These are phyloP conservation scores for Berghia stephanieae DNA, from an alignment of 1,140 invertebrate genomes.

Conservation along the genomic window DNA sequence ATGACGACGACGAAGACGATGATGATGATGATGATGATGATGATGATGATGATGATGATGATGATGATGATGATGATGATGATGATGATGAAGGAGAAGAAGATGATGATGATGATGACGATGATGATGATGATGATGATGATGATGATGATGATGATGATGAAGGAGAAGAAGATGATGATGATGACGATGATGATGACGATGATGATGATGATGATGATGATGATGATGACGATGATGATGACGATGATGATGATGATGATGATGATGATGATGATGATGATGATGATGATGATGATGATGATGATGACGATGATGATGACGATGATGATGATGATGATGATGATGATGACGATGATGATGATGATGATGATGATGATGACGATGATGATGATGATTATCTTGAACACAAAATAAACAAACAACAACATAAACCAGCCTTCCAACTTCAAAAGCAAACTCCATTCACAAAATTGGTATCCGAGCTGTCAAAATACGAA, in stretches of 20 bases:
- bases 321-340: neutral
- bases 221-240: neutral
- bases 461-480: neutral
- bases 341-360: neutral
- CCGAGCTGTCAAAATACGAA: neutral
- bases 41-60: conserved; percentile 2
- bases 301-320: neutral
- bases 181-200: neutral
- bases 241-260: neutral
- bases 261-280: neutral
- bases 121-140: neutral
- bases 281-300: neutral
- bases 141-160: neutral
- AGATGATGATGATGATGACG: no score
- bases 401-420: neutral
- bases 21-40: conserved; percentile 2
- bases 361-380: neutral
- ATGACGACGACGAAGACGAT: no score
- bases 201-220: no score
- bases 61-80: conserved; percentile 2
- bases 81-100: no score
- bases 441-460: neutral
- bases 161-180: no score
- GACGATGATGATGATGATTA: neutral
- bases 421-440: neutral